A percentile compares a stretch with the other conserved stretches of the same genome.
phyloP scores from a whole-genome alignment of 2,113 vertebrate genomes.

The Sarotherodon lohbergeri region DNA sequence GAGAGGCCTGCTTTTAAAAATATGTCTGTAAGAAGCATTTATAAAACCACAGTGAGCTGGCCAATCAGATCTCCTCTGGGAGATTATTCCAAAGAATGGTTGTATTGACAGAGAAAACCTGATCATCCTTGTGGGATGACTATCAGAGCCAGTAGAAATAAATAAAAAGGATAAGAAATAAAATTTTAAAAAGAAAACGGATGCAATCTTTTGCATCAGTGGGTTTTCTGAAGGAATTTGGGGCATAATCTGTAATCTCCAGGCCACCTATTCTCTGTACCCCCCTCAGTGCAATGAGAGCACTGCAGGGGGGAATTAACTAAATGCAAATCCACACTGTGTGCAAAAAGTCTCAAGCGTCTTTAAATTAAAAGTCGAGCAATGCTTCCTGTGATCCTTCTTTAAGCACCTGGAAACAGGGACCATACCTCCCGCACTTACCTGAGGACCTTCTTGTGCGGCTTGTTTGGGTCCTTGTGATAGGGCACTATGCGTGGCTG shows the following conservation, averaged over 20 bases:
- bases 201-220: background rate
- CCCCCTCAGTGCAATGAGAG: background rate
- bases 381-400: background rate
- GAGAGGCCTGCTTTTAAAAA: background rate
- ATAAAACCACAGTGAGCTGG: background rate
- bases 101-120: background rate
- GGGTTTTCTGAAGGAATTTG: background rate
- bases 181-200: background rate
- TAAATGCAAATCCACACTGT: background rate
- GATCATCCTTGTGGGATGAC: background rate
- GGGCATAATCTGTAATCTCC: background rate
- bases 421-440: conserved; percentile 40
- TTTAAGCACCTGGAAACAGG: background rate
- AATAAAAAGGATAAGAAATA: background rate
- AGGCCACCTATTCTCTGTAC: background rate
- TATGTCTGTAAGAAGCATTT: background rate
- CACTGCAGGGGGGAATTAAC: background rate
- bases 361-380: background rate
- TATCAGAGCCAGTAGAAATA: background rate
- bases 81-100: background rate
- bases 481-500: conserved; percentile 90
- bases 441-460: conserved; percentile 93
- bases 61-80: background rate
- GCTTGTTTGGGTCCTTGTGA: conserved; percentile 84
- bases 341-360: background rate